Evolutionary conservation across 2,113 vertebrate genomes (phyloP).

Genomic region (Hemicordylus capensis): DNA sequence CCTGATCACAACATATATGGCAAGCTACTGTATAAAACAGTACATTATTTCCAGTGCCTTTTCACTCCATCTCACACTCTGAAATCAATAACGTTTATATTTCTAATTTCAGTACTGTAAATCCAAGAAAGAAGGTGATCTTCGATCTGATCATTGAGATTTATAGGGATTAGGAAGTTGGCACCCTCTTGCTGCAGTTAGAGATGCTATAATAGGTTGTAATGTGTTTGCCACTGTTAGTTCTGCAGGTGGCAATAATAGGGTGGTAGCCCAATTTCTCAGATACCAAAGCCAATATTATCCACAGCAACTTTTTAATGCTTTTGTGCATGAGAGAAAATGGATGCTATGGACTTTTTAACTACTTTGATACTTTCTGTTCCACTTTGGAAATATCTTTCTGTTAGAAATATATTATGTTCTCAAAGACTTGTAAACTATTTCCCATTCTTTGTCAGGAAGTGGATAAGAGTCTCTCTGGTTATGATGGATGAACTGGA

Average conservation of each 20-base stretch:
- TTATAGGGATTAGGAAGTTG: background rate
- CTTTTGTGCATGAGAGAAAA: conserved; percentile 3
- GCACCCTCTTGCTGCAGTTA: background rate
- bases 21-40: background rate
- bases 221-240: background rate
- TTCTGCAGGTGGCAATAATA: conserved; percentile 19
- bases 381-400: background rate
- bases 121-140: background rate
- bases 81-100: conserved; percentile 2
- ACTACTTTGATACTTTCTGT: background rate
- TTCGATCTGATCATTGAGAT: background rate
- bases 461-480: too few species aligned
- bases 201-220: background rate
- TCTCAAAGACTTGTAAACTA: conserved; percentile 12
- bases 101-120: background rate
- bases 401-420: background rate
- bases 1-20: background rate
- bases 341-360: background rate
- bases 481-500: too few species aligned
- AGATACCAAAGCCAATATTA: background rate
- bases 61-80: background rate
- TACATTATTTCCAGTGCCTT: background rate
- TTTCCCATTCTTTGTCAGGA: background rate
- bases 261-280: conserved; percentile 1
- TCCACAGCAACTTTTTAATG: conserved; percentile 13